Conservation (phyloP, 1,140 invertebrate genomes). For the Anastatus disparis region DNA sequence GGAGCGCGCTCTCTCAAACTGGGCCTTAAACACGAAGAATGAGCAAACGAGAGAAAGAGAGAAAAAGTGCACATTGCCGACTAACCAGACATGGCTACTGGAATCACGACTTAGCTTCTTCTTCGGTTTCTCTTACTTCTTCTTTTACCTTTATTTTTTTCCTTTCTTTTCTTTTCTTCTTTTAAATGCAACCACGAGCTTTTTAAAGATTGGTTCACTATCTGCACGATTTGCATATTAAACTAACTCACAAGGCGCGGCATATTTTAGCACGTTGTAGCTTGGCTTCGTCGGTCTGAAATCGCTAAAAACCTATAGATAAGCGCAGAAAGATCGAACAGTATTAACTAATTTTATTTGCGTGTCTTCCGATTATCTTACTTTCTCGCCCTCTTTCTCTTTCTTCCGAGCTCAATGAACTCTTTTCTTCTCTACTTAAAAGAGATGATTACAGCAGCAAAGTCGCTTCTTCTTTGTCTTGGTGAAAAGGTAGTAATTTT, state of each 20-base stretch:
- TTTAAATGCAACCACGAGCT: no score
- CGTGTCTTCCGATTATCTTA: constrained; percentile 1
- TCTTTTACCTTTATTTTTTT: no score
- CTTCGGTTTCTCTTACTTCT: no score
- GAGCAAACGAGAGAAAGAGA: neutral
- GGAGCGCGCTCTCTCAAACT: no score
- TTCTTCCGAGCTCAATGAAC: neutral
- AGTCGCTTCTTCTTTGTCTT: neutral
- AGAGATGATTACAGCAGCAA: constrained; percentile 8
- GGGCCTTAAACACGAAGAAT: neutral
- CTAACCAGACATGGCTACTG: constrained; percentile 56
- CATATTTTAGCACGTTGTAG: constrained; percentile 54
- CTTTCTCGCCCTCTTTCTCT: neutral
- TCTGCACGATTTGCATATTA: constrained; percentile 63
- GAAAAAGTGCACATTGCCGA: neutral
- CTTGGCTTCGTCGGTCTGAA: neutral
- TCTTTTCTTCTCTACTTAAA: neutral
- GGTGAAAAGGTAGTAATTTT: constrained; percentile 15
- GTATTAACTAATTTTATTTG: constrained; percentile 31
- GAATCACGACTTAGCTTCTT: constrained; percentile 58
- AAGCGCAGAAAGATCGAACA: constrained; percentile 8
- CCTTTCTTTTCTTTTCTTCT: constrained; percentile 41
- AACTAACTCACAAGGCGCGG: constrained; percentile 61
- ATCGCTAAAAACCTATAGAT: constrained; percentile 13
- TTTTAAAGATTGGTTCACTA: constrained; percentile 58